Base-by-base conservation (phyloP, 2,797 vertebrate genomes). In the Typhlichthys subterraneus region DNA sequence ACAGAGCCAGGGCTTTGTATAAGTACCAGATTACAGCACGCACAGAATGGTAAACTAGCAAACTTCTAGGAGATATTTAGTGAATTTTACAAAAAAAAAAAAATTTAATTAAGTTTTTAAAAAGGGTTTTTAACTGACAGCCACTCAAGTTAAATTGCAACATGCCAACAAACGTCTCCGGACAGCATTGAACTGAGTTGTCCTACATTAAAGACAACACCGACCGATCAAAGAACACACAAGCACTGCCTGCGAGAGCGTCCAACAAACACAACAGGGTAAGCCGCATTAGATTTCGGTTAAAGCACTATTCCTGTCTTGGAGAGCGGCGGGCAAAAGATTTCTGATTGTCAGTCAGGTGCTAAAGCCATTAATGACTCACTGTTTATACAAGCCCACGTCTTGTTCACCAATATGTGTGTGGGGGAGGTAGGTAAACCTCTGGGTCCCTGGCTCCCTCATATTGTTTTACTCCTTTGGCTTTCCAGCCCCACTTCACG, bases 331-430 rank as follows among this genome's bases (percentile, higher is more conserved):
- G 15, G 55, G 57, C 23, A 29, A 31, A 12, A 14, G 4, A 33
- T 51, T 23, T 51, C 14, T 56, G 53, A 57, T 5, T 51, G 47
- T 29, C 54, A 76, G 65, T 76, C 80, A 82, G 77, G 65, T 76
- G 82, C 59, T 70, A 55, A 7, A 11, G 12, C 19, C 29, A 3
- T n/a, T n/a, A 29, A 56, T 56, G 53, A 53, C 33, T 58, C 59
- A 52, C 58, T n/a, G 11, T 1, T 47, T 52, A 14, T 38, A 64
- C 33, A 0, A 13, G 66, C 65, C 67, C 75, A 60, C 15, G 31
- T 63, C 49, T 69, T 56, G 53, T n/a, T 61, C 51, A 4, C 53
- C 29, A 23, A 54, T 31, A 54, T 23, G 31, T 13, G 70, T 79
- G 47, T 62, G 60, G 45, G 23, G 23, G 23, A 23, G 23, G 23